Conservation (phyloP, 2,113 vertebrate species). For the Ophiodon elongatus region DNA sequence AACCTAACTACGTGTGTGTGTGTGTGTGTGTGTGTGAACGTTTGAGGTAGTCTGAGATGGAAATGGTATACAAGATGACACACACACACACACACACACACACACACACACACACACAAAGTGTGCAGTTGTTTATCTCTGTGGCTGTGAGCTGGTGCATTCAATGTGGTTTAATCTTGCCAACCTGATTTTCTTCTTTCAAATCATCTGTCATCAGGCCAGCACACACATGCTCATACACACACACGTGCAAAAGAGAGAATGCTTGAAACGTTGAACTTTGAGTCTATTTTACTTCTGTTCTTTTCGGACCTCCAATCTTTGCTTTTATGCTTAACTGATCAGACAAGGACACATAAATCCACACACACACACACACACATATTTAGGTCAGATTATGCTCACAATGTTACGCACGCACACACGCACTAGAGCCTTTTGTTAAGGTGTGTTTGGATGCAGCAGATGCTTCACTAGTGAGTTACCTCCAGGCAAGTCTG, state of each 20-base stretch:
- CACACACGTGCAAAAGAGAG: neutral
- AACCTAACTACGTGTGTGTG: neutral
- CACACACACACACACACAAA: too few species aligned
- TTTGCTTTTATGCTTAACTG: conserved; percentile 31
- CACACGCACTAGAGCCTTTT: conserved; percentile 21
- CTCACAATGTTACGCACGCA: conserved; percentile 18
- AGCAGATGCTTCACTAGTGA: conserved; percentile 51
- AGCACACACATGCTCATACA: conserved; percentile 11
- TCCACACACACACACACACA: conserved; percentile 19
- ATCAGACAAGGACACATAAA: conserved; percentile 32
- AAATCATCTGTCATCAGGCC: conserved; percentile 40
- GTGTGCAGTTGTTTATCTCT: conserved; percentile 30
- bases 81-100: conserved; percentile 28
- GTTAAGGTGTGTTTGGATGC: conserved; percentile 41
- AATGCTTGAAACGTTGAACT: conserved; percentile 11
- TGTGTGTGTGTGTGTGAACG: neutral
- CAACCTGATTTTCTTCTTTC: conserved; percentile 42
- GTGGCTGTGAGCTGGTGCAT: conserved; percentile 26
- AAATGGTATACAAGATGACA: conserved; percentile 38
- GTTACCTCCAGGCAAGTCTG: conserved; percentile 40
- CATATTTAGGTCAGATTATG: conserved; percentile 22
- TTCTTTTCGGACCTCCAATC: conserved; percentile 31
- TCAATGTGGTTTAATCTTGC: conserved; percentile 46
- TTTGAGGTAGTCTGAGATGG: conserved; percentile 16
- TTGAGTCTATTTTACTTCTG: conserved; percentile 21